These are phyloP conservation scores for Sphaerophoria rueppellii DNA, from an alignment of 2,888 invertebrate genomes.

Conservation along the genomic window DNA sequence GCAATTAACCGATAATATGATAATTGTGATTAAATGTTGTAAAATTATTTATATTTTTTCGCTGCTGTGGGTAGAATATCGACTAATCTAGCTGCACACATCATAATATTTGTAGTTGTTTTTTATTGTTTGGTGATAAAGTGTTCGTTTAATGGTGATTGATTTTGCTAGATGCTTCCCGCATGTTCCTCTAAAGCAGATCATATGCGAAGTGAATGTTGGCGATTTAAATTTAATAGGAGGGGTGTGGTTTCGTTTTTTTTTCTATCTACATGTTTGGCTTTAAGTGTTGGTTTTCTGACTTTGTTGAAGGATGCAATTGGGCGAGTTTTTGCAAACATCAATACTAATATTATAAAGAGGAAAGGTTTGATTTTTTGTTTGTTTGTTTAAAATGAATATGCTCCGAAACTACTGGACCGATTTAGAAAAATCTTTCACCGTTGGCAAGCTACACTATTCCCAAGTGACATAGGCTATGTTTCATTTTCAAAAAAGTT, in stretches of 20 bases:
- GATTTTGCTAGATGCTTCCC: conserved; percentile 38
- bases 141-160: conserved; percentile 50
- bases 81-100: neutral
- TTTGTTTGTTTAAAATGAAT: no score
- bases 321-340: no score
- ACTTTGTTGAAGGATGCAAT: no score
- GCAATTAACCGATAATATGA: conserved; percentile 67
- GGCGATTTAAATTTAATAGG: neutral
- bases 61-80: neutral
- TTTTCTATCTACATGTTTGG: neutral
- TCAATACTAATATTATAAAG: no score
- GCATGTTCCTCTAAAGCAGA: neutral
- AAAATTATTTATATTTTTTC: conserved; percentile 15
- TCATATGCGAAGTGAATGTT: neutral
- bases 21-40: conserved; percentile 64
- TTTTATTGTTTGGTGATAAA: conserved; percentile 6
- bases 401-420: no score
- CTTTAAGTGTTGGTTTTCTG: no score
- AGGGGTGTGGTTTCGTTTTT: conserved; percentile 9
- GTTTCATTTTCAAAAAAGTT: no score
- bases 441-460: no score
- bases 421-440: no score
- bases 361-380: no score
- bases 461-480: no score
- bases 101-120: conserved; percentile 7